Conservation (phyloP, 2,797 vertebrate species). For the Phataginus tricuspis region DNA sequence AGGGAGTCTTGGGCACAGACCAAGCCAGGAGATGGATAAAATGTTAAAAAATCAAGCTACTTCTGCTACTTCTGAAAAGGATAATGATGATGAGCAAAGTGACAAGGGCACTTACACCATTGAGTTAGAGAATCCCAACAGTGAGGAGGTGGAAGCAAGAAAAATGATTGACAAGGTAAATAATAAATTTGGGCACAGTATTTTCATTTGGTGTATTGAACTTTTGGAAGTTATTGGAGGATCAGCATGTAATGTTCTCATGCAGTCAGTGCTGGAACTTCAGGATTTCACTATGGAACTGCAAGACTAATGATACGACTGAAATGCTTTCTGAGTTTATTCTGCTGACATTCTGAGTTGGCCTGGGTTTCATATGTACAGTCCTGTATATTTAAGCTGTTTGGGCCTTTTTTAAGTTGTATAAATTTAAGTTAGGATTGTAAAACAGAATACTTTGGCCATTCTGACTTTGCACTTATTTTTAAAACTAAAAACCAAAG, state of each 20-base stretch:
- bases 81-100: constrained; percentile 95
- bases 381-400: neutral
- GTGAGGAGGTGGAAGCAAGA: constrained; percentile 96
- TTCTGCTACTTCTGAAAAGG: constrained; percentile 86
- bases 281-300: neutral
- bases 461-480: constrained; percentile 16
- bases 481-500: neutral
- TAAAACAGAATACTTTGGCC: constrained; percentile 29
- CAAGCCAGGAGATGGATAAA: constrained; percentile 89
- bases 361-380: constrained; percentile 29
- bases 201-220: constrained; percentile 46
- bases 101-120: constrained; percentile 99
- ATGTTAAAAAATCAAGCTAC: constrained; percentile 84
- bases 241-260: neutral
- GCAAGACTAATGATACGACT: neutral
- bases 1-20: constrained; percentile 91
- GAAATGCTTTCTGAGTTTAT: constrained; percentile 36
- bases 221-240: constrained; percentile 36
- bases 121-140: constrained; percentile 95
- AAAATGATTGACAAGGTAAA: constrained; percentile 98
- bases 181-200: constrained; percentile 40
- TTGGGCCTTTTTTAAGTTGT: constrained; percentile 28
- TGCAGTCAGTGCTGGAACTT: neutral
- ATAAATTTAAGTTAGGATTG: constrained; percentile 14
- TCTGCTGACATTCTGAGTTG: constrained; percentile 38